Conservation (phyloP, 2,888 invertebrate genomes). For the Hydraecia micacea region DNA sequence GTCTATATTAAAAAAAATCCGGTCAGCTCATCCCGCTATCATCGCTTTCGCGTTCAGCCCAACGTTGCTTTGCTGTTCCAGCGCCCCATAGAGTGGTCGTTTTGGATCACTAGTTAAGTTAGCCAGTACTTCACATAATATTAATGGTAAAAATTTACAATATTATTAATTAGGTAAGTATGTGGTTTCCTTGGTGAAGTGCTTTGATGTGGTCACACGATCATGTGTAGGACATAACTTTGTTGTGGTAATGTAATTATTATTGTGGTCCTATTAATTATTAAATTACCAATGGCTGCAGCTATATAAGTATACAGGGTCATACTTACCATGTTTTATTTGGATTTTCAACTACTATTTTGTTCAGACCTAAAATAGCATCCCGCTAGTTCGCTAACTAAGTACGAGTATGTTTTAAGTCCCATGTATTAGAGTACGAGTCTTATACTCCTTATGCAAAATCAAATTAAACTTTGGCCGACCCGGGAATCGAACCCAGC, state of each 20-base stretch:
- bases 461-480: background rate
- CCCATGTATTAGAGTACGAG: background rate
- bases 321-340: background rate
- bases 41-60: background rate
- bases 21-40: too few species aligned
- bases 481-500: background rate
- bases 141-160: background rate
- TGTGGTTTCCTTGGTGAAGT: constrained; percentile 12
- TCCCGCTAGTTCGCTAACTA: background rate
- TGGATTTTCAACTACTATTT: background rate
- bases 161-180: background rate
- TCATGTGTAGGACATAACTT: background rate
- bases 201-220: constrained; percentile 25
- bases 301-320: background rate
- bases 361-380: background rate
- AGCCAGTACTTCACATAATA: background rate
- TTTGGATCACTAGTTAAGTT: background rate
- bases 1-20: too few species aligned
- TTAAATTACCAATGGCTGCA: background rate
- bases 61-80: background rate
- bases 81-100: background rate
- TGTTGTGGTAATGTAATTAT: background rate
- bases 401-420: background rate
- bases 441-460: background rate
- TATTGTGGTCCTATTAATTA: background rate